phyloP scores from a whole-genome alignment of 2,888 invertebrate genomes.

The Anodontia alba region DNA sequence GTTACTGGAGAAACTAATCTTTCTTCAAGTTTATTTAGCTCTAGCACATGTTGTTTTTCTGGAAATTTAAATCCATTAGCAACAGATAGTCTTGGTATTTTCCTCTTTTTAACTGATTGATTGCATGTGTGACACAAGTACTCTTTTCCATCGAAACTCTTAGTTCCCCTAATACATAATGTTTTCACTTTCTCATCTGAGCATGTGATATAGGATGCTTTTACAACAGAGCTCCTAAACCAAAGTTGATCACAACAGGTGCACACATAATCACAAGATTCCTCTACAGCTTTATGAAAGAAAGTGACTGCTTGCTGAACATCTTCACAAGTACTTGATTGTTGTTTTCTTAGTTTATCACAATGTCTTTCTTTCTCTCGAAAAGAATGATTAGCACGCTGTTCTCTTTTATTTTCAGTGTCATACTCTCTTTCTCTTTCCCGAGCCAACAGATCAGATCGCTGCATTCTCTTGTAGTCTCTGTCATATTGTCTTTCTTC shows the following conservation, averaged over 20 bases:
- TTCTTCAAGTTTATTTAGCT: not conserved
- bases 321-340: not conserved
- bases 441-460: not conserved
- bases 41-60: not conserved
- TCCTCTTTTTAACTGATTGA: not conserved
- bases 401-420: no score
- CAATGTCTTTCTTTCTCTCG: not conserved
- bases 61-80: not conserved
- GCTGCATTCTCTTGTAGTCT: no score
- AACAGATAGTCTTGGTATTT: not conserved
- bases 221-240: no score
- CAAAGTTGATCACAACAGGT: no score
- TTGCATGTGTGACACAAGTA: not conserved
- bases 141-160: no score
- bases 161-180: not conserved
- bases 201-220: not conserved
- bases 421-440: no score
- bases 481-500: not conserved
- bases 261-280: no score
- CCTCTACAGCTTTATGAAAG: not conserved
- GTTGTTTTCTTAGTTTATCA: not conserved
- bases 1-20: not conserved
- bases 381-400: no score
- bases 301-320: not conserved
- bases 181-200: not conserved